Percentiles rank a stretch among this genome's conserved stretches.
Evolutionary conservation across 2,797 vertebrate species (phyloP).

Genomic region (Caiman crocodilus): DNA sequence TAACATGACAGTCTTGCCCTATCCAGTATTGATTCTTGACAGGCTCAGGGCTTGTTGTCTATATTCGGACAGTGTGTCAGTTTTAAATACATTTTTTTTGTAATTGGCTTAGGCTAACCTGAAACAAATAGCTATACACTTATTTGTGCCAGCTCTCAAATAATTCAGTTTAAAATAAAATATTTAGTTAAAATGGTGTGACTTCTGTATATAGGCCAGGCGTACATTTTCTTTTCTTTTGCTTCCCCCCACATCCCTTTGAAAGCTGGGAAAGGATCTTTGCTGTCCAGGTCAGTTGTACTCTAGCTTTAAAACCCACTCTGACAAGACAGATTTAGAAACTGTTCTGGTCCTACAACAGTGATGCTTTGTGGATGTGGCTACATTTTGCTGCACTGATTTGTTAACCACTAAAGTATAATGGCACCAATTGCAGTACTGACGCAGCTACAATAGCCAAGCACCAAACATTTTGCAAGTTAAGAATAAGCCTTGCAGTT

Average conservation of each 20-base stretch:
- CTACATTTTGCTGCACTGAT: background rate
- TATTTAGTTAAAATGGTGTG: background rate
- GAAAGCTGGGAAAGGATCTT: background rate
- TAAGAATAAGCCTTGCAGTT: too few species aligned
- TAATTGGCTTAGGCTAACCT: too few species aligned
- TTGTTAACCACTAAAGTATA: background rate
- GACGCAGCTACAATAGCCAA: background rate
- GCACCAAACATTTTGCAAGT: too few species aligned
- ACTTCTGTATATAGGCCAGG: background rate
- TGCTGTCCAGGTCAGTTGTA: background rate
- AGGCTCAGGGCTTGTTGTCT: background rate
- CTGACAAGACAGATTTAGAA: background rate
- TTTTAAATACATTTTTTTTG: background rate
- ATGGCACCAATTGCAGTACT: background rate
- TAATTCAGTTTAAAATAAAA: background rate
- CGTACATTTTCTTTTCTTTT: background rate
- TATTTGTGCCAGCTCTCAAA: background rate
- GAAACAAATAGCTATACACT: too few species aligned
- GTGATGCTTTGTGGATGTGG: background rate
- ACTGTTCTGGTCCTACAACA: background rate
- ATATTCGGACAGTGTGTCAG: background rate
- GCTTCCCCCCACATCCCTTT: background rate
- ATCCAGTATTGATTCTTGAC: background rate
- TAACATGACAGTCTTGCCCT: background rate
- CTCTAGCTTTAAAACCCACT: background rate